Conservation (phyloP, 2,113 vertebrate genomes). For the Brevimyrus niger region DNA sequence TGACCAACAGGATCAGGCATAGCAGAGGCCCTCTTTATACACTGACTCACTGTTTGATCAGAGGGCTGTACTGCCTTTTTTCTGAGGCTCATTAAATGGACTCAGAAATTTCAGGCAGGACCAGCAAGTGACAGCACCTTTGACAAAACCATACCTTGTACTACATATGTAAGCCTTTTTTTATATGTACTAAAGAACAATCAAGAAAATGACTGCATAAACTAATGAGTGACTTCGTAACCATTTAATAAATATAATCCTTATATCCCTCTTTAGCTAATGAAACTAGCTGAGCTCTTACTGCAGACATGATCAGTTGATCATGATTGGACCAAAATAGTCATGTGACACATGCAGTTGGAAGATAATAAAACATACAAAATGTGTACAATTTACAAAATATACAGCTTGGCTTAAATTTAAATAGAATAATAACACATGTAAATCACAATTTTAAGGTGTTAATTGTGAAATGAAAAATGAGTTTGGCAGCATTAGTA, state of each 20-base stretch:
- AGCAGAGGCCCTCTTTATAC: neutral
- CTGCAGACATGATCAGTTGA: neutral
- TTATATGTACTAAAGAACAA: neutral
- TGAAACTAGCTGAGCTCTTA: neutral
- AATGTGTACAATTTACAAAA: neutral
- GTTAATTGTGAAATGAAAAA: neutral
- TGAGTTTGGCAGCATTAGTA: neutral
- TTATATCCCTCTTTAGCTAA: neutral
- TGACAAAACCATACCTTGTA: neutral
- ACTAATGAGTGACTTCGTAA: neutral
- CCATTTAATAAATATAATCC: neutral
- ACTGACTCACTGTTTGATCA: neutral
- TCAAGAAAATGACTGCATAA: neutral
- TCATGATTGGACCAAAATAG: neutral
- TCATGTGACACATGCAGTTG: no score
- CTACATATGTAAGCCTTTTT: neutral
- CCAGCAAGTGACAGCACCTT: neutral
- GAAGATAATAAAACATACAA: neutral
- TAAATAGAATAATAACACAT: neutral
- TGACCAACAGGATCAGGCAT: neutral
- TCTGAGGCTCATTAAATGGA: neutral
- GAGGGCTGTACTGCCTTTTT: neutral
- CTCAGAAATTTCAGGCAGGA: neutral
- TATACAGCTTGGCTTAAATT: neutral
- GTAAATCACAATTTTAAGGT: no score